A percentile compares a stretch with the other conserved stretches of the same genome.
Conservation (phyloP, 2,888 invertebrate genomes). For the Patella ulyssiponensis region DNA sequence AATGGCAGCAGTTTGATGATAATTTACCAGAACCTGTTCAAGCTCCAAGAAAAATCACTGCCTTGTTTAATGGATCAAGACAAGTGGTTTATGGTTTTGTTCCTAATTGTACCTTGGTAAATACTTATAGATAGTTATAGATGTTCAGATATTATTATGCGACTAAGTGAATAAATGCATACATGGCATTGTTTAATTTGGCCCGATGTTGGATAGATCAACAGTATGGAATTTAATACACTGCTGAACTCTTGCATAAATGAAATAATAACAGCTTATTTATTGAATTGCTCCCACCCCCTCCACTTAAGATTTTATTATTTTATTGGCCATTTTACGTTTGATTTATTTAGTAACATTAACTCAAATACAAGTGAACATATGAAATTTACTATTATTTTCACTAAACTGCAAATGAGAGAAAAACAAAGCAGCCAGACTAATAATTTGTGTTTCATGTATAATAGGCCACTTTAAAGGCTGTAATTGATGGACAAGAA, state of each 20-base stretch:
- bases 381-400: background rate
- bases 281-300: no score
- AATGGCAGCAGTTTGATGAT: constrained; percentile 67
- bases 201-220: no score
- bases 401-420: background rate
- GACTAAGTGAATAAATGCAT: no score
- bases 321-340: no score
- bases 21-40: constrained; percentile 54
- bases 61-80: constrained; percentile 70
- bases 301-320: no score
- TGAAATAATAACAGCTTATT: no score
- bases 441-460: background rate
- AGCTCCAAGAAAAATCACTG: constrained; percentile 66
- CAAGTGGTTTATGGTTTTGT: constrained; percentile 70
- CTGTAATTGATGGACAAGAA: constrained; percentile 65
- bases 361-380: background rate
- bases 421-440: background rate
- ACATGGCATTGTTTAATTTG: no score
- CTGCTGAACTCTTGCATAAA: no score
- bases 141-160: no score
- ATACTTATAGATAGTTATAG: constrained; percentile 3
- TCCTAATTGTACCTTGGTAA: constrained; percentile 67
- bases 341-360: no score
- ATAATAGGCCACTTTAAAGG: constrained; percentile 66
- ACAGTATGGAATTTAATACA: no score